phyloP scores from a whole-genome alignment of 2,113 vertebrate genomes.

The Desmodus rotundus region DNA sequence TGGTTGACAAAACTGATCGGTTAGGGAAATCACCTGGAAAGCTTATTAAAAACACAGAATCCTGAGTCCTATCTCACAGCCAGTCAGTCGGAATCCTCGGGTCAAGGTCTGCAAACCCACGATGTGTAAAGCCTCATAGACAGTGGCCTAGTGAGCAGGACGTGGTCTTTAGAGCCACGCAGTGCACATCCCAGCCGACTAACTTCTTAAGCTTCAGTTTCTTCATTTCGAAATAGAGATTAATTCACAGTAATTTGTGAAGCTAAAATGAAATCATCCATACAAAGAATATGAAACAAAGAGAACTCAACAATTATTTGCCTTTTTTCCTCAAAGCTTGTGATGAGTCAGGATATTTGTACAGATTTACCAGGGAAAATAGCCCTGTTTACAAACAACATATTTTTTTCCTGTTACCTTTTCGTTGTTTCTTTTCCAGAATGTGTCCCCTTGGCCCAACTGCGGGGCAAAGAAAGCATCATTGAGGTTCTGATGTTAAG shows the following conservation, averaged over 20 bases:
- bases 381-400: not conserved
- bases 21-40: not conserved
- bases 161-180: not conserved
- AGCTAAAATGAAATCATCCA: not conserved
- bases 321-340: not conserved
- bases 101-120: not conserved
- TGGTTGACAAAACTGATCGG: not conserved
- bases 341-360: not conserved
- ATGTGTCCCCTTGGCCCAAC: not conserved
- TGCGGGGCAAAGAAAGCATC: not conserved
- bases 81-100: not conserved
- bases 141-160: not conserved
- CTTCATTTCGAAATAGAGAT: not conserved
- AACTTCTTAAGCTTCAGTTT: not conserved
- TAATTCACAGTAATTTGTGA: not conserved
- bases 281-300: not conserved
- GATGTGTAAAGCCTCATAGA: accelerated
- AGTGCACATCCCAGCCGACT: not conserved
- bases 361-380: not conserved
- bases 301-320: not conserved
- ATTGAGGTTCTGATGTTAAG: not conserved
- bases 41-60: not conserved
- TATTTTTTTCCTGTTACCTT: not conserved
- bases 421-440: not conserved
- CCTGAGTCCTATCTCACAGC: not conserved